Base-by-base conservation (phyloP, 2,888 invertebrate genomes). In the Mythimna albipuncta region DNA sequence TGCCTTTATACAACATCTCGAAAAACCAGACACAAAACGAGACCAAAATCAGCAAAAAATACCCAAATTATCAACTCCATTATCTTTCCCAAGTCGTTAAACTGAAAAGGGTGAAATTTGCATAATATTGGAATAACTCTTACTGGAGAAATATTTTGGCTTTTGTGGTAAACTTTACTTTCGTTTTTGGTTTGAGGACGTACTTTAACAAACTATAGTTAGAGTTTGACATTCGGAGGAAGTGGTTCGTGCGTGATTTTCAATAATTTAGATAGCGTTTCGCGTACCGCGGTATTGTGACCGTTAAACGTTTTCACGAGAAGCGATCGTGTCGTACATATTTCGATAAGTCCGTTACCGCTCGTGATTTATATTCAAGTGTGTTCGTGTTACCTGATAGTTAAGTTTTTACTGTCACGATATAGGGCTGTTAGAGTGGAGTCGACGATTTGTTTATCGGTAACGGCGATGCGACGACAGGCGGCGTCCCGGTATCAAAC, bases 381-480 rank as follows among this genome's bases (percentile, higher is more conserved):
- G 93, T 90, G 91, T 93, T 93, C 95, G 92, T 96, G 96, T 94
- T 90, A 90, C 92, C 91, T 91, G 94, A 95, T 95, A 95, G 94
- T 95, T 95, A 94, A 94, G 91, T 92, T 95, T 95, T 95, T 95
- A 95, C 90, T 90, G 92, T 91, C 94, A 91, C 92, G 94, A 95
- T 94, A 95, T 91, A 92, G 93, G 93, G 86, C 87, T 86, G 87
- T 90, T 88, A 91, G 92, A 93, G 93, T 94, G 91, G 89, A 91
- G 89, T 90, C 92, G 90, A 91, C 92, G 93, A 94, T 94, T 94
- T 94, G 95, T 95, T 94, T 95, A 96, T 95, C 94, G 92, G 88
- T 88, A 86, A 83, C 87, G 88, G 83, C 89, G 89, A 93, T 88
- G 93, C 93, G 95, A 92, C 94, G 95, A 95, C 95, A 95, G 91